Evolutionary conservation across 2,888 invertebrate species (phyloP), one percentile per base, ranked within the genome.

Genomic region (Melinaea marsaeus): DNA sequence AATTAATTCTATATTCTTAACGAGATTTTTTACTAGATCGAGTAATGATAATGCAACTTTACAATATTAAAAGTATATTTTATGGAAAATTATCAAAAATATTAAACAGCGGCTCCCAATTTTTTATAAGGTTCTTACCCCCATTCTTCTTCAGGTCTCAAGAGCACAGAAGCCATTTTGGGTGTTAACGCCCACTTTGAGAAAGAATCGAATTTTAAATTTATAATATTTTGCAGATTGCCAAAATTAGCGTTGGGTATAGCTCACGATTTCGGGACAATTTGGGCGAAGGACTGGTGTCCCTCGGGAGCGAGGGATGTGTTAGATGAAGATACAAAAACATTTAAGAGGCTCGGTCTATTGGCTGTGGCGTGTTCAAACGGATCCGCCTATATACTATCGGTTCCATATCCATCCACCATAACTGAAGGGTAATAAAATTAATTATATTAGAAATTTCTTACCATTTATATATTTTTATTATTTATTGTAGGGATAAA

Each of bases 241-340:
- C 85, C 87, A 3, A 71, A 77, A 54, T 81, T 95, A 56, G 89
- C 85, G 11, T 90, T 94, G 64, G 92, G 92, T 3, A 77, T 95
- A 65, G 92, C 92, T 1, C 93, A 94, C 72, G 88, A 93, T 45
- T 91, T 84, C 69, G 95, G 95, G 9, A 91, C 92, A 1, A 85
- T 94, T 32, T 95, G 94, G 94, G 89, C 92, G 35, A 84, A 95
- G 84, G 93, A 93, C 72, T 96, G 95, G 95, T 96, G 95, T 79
- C 95, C 95, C 5, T 94, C 94, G 0, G 95, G 95, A 9, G 92
- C 93, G 65, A 92, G 93, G 69, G 92, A 93, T 63, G 4, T 7
- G 0, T 73, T 46, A 42, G 67, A 58, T 4, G 60, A 60, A 0
- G 61, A 70, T 51, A 58, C 62, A 35, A 47, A 61, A 1, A 69